Percentiles rank a stretch among this genome's conserved stretches.
phyloP scores from a whole-genome alignment of 2,113 vertebrate species.

The Stigmatopora nigra region DNA sequence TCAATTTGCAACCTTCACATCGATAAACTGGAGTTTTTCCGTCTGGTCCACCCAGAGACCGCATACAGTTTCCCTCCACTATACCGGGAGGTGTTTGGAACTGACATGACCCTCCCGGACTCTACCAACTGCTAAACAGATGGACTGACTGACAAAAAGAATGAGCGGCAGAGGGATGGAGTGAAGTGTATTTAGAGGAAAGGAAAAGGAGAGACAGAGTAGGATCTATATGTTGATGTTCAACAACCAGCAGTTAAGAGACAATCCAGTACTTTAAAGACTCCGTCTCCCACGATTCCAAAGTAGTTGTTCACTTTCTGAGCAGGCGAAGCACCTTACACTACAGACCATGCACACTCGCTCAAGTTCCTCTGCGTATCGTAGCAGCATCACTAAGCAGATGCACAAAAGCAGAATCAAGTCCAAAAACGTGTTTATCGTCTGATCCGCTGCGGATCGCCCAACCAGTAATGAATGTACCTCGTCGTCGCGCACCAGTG shows the following conservation, averaged over 20 bases:
- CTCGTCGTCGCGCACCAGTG: slow-evolving; percentile 59
- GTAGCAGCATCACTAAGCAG: slow-evolving; percentile 57
- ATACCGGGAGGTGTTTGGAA: slow-evolving; percentile 85
- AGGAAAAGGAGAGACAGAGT: slow-evolving; percentile 50
- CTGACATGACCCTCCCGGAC: slow-evolving; percentile 74
- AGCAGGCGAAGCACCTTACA: slow-evolving; percentile 65
- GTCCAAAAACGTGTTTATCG: slow-evolving; percentile 39
- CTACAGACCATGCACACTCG: slow-evolving; percentile 55
- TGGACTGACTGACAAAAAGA: slow-evolving; percentile 40
- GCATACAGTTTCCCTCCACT: slow-evolving; percentile 83
- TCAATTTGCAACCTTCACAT: slow-evolving; percentile 86
- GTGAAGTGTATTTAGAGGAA: slow-evolving; percentile 31
- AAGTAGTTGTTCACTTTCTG: slow-evolving; percentile 57
- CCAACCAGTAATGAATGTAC: slow-evolving; percentile 68
- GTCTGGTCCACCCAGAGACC: slow-evolving; percentile 81
- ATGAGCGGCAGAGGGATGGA: slow-evolving; percentile 26
- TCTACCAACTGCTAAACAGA: slow-evolving; percentile 69
- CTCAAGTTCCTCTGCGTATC: slow-evolving; percentile 52
- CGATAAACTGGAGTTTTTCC: slow-evolving; percentile 89
- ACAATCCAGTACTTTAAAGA: slow-evolving; percentile 64
- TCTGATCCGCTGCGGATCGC: slow-evolving; percentile 46
- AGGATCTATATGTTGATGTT: slow-evolving; percentile 50
- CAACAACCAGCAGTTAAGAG: slow-evolving; percentile 60
- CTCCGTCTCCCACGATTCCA: slow-evolving; percentile 53
- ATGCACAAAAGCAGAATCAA: slow-evolving; percentile 35